Conservation (phyloP, 2,113 vertebrate species). For the Eonycteris spelaea region DNA sequence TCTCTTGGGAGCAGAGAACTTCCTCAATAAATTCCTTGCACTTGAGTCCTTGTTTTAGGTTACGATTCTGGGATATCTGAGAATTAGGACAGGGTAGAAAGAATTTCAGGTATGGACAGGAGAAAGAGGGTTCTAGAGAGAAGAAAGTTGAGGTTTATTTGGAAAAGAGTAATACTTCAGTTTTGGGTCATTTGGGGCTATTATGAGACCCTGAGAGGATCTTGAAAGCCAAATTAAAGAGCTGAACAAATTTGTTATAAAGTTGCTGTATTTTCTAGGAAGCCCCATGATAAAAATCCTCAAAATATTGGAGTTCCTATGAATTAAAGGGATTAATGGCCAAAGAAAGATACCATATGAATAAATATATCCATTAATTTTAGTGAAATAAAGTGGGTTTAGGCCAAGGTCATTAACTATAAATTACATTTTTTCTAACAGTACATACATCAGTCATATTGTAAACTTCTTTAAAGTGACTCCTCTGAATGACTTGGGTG, state of each 20-base stretch:
- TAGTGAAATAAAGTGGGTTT: background rate
- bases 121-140: background rate
- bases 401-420: background rate
- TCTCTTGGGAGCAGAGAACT: background rate
- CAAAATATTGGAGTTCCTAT: background rate
- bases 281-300: background rate
- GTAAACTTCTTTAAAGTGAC: background rate
- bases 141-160: background rate
- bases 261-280: background rate
- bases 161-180: background rate
- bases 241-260: background rate
- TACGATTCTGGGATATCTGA: background rate
- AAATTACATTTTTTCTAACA: background rate
- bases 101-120: background rate
- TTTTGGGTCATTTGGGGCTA: background rate
- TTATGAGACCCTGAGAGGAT: background rate
- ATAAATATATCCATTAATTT: background rate
- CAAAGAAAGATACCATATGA: background rate
- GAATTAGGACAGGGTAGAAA: background rate
- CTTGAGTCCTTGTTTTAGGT: background rate
- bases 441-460: background rate
- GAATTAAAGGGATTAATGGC: background rate
- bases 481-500: background rate
- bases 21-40: background rate
- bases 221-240: background rate